A percentile compares a stretch with the other conserved stretches of the same genome.
phyloP scores from a whole-genome alignment of 2,797 vertebrate genomes.

The Sebastes hubbsi region DNA sequence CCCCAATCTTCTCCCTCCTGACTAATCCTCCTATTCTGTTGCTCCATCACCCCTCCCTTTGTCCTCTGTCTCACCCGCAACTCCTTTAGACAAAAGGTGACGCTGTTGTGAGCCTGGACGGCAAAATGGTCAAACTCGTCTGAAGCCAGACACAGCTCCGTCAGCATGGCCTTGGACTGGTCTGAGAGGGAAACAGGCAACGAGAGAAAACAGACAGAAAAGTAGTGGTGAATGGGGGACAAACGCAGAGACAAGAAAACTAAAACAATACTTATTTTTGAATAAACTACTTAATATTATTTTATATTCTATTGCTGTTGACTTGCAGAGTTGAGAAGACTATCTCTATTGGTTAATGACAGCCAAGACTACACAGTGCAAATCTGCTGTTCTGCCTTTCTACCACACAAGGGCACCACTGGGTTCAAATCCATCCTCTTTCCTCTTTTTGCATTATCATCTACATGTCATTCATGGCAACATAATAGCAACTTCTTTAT shows the following conservation, averaged over 20 bases:
- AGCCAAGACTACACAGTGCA: not conserved
- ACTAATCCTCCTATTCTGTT: not conserved
- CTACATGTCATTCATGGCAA: not conserved
- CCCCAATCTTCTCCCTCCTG: not conserved
- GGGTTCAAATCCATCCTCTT: not conserved
- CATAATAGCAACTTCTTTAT: not conserved
- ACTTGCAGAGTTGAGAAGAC: not conserved
- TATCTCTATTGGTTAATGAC: not conserved
- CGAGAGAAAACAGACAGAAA: not conserved
- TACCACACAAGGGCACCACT: not conserved
- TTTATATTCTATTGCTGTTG: not conserved
- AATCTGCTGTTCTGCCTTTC: not conserved
- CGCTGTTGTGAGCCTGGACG: conserved; percentile 71
- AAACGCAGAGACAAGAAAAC: not conserved
- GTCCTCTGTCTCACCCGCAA: conserved; percentile 85
- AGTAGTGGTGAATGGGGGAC: not conserved
- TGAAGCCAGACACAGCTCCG: conserved; percentile 88
- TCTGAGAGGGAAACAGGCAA: conserved; percentile 62
- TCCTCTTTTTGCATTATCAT: not conserved
- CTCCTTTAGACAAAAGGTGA: conserved; percentile 97
- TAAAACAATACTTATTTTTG: accelerated
- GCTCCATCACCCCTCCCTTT: not conserved
- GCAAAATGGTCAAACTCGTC: conserved; percentile 90
- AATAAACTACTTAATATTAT: not conserved
- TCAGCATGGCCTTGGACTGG: conserved; percentile 86